Evolutionary conservation across 2,113 vertebrate genomes (phyloP).

Genomic region (Brachionichthys hirsutus): DNA sequence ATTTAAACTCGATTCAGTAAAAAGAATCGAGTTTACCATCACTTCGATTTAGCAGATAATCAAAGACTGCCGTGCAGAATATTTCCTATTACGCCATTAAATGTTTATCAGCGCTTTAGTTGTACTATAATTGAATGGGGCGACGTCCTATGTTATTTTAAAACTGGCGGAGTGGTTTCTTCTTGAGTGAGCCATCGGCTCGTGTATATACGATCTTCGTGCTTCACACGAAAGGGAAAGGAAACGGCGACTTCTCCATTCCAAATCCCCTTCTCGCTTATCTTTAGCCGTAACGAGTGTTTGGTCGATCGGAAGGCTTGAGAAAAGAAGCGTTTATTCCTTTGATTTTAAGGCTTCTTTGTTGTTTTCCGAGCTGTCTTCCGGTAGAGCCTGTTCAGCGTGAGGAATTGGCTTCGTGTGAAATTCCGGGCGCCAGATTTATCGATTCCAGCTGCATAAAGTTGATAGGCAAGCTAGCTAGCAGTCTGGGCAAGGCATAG

Average conservation of each 20-base stretch:
- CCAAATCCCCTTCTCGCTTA: conserved; percentile 40
- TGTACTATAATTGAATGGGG: too few species aligned
- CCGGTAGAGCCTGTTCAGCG: conserved; percentile 15
- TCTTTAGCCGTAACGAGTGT: conserved; percentile 48
- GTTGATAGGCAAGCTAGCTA: conserved; percentile 64
- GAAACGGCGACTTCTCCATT: conserved; percentile 69
- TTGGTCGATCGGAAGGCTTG: conserved; percentile 44
- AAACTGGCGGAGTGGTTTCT: too few species aligned
- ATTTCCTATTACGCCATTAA: too few species aligned
- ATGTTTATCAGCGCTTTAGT: too few species aligned
- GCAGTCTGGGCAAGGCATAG: conserved; percentile 53
- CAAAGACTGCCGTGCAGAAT: too few species aligned
- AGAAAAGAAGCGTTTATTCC: conserved; percentile 20
- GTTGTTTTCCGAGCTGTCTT: conserved; percentile 12
- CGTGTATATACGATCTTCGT: conserved; percentile 48
- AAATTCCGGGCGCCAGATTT: conserved; percentile 47
- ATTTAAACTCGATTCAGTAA: too few species aligned
- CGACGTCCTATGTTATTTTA: too few species aligned
- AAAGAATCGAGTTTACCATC: too few species aligned
- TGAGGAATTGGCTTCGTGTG: conserved; percentile 21
- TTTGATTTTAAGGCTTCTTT: conserved; percentile 15
- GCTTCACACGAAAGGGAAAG: conserved; percentile 69
- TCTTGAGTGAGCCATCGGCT: not conserved
- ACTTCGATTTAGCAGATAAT: too few species aligned
- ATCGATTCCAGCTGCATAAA: conserved; percentile 53